Evolutionary conservation across 1,140 invertebrate genomes (phyloP).

Genomic region (Archivesica marissinica): DNA sequence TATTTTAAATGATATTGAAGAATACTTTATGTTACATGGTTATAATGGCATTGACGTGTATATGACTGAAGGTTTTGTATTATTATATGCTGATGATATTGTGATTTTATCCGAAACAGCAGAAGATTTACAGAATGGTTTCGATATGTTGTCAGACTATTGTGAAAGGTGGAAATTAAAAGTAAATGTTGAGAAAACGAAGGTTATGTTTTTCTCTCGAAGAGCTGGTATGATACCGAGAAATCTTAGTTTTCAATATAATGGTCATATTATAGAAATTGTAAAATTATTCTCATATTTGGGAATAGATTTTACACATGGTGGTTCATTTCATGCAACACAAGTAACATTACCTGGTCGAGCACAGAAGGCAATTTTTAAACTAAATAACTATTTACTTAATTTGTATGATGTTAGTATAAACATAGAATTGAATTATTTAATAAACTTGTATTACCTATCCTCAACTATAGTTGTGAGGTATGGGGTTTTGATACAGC

Average conservation of each 20-base stretch:
- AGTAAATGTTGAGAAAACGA: neutral
- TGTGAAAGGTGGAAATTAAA: neutral
- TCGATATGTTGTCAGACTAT: neutral
- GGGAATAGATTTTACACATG: conserved; percentile 26
- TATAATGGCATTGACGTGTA: neutral
- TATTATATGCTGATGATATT: neutral
- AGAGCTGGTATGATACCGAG: conserved; percentile 10
- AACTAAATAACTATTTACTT: conserved; percentile 38
- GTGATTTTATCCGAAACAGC: neutral
- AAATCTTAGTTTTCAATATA: conserved; percentile 15
- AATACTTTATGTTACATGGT: neutral
- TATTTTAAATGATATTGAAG: conserved; percentile 20
- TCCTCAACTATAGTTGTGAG: conserved; percentile 19
- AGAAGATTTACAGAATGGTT: neutral
- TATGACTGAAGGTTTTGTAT: neutral
- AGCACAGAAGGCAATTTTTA: conserved; percentile 30
- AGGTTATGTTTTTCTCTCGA: conserved; percentile 38
- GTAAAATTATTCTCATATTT: conserved; percentile 22
- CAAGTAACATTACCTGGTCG: conserved; percentile 10
- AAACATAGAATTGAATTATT: conserved; percentile 12
- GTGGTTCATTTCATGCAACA: conserved; percentile 17
- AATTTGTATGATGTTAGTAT: neutral
- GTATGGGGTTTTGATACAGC: conserved; percentile 13
- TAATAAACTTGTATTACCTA: conserved; percentile 7
- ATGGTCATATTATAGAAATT: conserved; percentile 11